Conservation (phyloP, 2,888 invertebrate genomes). For the Agrochola circellaris region DNA sequence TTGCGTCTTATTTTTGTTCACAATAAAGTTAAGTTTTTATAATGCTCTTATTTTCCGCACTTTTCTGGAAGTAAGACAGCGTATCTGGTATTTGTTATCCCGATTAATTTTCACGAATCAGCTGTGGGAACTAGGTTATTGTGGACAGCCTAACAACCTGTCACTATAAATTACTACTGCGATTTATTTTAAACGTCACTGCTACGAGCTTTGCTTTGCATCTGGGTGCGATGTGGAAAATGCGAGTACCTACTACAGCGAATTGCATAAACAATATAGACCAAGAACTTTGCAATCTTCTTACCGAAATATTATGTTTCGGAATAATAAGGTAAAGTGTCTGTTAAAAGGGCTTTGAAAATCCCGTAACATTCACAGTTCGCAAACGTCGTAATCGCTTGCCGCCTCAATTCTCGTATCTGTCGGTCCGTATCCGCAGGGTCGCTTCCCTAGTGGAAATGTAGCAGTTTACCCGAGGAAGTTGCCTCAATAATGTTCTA, state of each 20-base stretch:
- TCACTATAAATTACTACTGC: constrained; percentile 48
- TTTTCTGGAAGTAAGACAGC: constrained; percentile 38
- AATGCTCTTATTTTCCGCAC: constrained; percentile 28
- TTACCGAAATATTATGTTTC: not conserved
- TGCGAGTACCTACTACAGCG: not conserved
- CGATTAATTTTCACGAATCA: constrained; percentile 20
- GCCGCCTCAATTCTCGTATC: constrained; percentile 46
- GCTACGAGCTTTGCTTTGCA: constrained; percentile 24
- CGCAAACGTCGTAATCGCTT: constrained; percentile 32
- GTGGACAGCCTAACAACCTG: constrained; percentile 35
- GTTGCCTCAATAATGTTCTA: constrained; percentile 59
- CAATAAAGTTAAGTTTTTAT: constrained; percentile 20
- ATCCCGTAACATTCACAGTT: constrained; percentile 18
- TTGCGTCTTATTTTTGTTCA: constrained; percentile 27
- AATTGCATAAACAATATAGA: constrained; percentile 17
- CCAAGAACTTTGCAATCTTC: not conserved
- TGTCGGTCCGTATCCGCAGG: constrained; percentile 35
- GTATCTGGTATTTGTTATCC: constrained; percentile 52
- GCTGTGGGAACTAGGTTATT: constrained; percentile 50
- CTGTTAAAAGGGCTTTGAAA: constrained; percentile 23
- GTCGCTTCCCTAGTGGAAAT: constrained; percentile 62
- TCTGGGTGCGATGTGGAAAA: constrained; percentile 28
- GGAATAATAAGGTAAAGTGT: constrained; percentile 15
- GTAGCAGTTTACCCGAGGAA: constrained; percentile 60
- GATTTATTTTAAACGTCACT: constrained; percentile 47